phyloP scores from a whole-genome alignment of 2,797 vertebrate species.

The Siniperca undulata region DNA sequence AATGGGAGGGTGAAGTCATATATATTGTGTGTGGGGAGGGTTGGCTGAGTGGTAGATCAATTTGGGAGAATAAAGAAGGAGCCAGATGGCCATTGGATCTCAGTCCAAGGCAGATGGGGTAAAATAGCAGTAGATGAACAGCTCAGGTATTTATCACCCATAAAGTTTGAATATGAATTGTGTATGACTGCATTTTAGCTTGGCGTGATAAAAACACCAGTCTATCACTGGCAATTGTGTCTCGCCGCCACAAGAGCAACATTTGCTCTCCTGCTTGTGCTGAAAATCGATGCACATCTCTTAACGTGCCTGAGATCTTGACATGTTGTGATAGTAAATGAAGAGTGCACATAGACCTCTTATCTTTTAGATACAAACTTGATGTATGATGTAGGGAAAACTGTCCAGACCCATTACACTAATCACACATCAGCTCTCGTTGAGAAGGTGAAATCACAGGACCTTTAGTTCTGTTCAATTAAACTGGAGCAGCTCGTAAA shows the following conservation, averaged over 20 bases:
- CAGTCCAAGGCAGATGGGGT: slow-evolving; percentile 54
- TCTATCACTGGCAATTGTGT: background rate
- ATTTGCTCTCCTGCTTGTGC: background rate
- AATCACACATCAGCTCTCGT: slow-evolving; percentile 59
- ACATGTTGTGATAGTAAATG: slow-evolving; percentile 20
- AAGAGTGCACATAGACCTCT: background rate
- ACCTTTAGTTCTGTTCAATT: slow-evolving; percentile 63
- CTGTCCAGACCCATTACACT: slow-evolving; percentile 51
- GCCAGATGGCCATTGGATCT: slow-evolving; percentile 68
- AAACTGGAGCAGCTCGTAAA: slow-evolving; percentile 58
- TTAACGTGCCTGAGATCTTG: slow-evolving; percentile 12
- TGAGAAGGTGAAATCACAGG: slow-evolving; percentile 55
- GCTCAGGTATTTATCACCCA: slow-evolving; percentile 58
- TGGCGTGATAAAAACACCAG: slow-evolving; percentile 18
- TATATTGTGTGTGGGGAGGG: slow-evolving; percentile 64
- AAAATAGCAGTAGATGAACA: slow-evolving; percentile 58
- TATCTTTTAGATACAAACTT: slow-evolving; percentile 34
- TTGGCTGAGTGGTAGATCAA: slow-evolving; percentile 71
- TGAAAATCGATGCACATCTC: slow-evolving; percentile 22
- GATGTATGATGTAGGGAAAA: slow-evolving; percentile 43
- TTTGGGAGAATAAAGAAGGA: slow-evolving; percentile 68
- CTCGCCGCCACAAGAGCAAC: background rate
- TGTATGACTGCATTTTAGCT: slow-evolving; percentile 30
- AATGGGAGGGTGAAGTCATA: slow-evolving; percentile 72
- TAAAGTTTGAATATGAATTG: slow-evolving; percentile 54